phyloP scores from a whole-genome alignment of 2,113 vertebrate species.

The Tupaia tana region DNA sequence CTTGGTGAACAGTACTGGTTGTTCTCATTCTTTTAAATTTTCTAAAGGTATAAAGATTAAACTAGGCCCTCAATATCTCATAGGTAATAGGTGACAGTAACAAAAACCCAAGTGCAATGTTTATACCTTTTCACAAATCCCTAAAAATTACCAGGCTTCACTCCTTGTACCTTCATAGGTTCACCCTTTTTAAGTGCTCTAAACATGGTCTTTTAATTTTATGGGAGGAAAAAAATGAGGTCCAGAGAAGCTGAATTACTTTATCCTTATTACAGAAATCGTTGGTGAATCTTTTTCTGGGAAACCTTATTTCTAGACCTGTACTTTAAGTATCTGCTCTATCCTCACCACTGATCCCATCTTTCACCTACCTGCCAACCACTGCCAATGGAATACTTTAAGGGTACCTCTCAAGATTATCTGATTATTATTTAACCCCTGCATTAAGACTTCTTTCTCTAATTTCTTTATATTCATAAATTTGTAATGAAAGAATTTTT shows the following conservation, averaged over 20 bases:
- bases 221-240: not conserved
- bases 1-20: rapidly evolving
- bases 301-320: not conserved
- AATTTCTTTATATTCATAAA: not conserved
- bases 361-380: not conserved
- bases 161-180: not conserved
- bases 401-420: not conserved
- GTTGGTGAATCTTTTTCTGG: not conserved
- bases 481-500: not conserved
- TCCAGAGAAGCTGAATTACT: not conserved
- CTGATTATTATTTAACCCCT: not conserved
- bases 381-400: not conserved
- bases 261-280: not conserved
- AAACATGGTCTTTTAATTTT: not conserved
- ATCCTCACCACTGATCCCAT: too few relatives aligned
- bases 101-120: not conserved
- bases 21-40: not conserved
- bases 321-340: not conserved
- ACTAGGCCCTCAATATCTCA: not conserved
- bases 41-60: not conserved
- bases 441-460: not conserved
- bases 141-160: not conserved
- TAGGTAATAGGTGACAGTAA: not conserved
- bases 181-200: not conserved
- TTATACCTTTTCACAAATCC: not conserved